Conservation (phyloP, 1,140 invertebrate species). For the Chrysomallon squamiferum region DNA sequence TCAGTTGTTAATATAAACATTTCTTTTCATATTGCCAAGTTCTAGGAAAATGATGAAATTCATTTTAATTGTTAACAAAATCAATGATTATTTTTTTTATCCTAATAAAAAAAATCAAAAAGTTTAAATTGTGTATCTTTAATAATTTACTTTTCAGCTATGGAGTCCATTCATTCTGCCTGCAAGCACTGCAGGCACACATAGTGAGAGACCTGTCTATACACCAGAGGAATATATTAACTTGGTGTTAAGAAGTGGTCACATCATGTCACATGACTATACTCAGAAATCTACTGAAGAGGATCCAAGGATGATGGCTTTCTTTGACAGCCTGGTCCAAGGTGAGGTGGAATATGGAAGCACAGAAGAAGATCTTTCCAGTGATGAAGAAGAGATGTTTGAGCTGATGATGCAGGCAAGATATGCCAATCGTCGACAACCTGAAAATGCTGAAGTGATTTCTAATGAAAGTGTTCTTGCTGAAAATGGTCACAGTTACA, state of each 20-base stretch:
- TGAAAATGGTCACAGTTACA: not conserved
- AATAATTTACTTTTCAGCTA: constrained; percentile 66
- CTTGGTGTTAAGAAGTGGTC: constrained; percentile 78
- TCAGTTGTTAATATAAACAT: no score
- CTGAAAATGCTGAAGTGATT: not conserved
- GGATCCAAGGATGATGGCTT: constrained; percentile 94
- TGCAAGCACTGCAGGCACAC: constrained; percentile 5
- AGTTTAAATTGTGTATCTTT: no score
- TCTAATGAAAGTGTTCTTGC: not conserved
- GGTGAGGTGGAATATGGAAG: constrained; percentile 71
- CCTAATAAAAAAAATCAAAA: no score
- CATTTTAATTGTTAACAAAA: no score
- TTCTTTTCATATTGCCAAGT: no score
- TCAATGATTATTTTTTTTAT: no score
- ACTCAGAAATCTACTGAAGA: constrained; percentile 84
- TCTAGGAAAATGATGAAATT: no score
- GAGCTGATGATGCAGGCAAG: constrained; percentile 41
- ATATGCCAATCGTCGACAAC: constrained; percentile 21
- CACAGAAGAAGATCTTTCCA: constrained; percentile 69
- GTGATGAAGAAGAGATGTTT: constrained; percentile 48
- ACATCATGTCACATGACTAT: constrained; percentile 67
- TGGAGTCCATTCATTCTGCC: constrained; percentile 78
- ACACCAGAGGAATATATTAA: constrained; percentile 86
- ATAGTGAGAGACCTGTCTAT: constrained; percentile 75
- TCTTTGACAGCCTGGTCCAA: constrained; percentile 92